phyloP scores from a whole-genome alignment of 1,140 invertebrate genomes.

The Thereuonema tuberculata region DNA sequence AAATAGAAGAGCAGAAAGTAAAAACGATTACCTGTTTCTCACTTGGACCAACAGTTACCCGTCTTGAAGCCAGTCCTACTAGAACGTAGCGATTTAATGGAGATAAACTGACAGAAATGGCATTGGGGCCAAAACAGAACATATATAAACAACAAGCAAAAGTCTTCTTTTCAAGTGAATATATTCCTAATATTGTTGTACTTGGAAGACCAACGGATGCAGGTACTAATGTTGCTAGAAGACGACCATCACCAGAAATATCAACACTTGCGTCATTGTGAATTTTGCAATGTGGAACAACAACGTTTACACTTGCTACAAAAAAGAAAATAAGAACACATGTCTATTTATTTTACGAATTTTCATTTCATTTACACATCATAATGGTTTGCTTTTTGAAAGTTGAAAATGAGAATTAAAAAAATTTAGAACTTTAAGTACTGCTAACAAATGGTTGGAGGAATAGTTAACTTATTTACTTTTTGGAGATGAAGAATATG shows the following conservation, averaged over 20 bases:
- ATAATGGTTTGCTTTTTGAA: slow-evolving; percentile 60
- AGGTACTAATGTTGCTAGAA: slow-evolving; percentile 56
- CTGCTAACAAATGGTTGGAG: too few species aligned
- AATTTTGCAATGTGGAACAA: slow-evolving; percentile 65
- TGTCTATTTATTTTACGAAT: slow-evolving; percentile 60
- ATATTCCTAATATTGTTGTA: slow-evolving; percentile 55
- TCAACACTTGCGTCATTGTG: slow-evolving; percentile 77
- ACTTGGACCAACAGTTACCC: slow-evolving; percentile 27
- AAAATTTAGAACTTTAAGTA: too few species aligned
- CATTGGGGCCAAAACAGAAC: slow-evolving; percentile 56
- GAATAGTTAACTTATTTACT: too few species aligned
- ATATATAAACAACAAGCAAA: slow-evolving; percentile 61
- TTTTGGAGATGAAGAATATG: too few species aligned
- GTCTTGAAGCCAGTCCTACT: slow-evolving; percentile 55
- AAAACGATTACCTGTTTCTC: slow-evolving; percentile 32
- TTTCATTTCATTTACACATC: slow-evolving; percentile 55
- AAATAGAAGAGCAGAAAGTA: too few species aligned
- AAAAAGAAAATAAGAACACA: slow-evolving; percentile 32
- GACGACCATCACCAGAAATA: slow-evolving; percentile 61
- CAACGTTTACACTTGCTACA: slow-evolving; percentile 55
- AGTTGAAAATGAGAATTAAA: too few species aligned
- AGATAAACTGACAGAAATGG: slow-evolving; percentile 66
- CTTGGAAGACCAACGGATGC: slow-evolving; percentile 35
- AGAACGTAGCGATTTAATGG: slow-evolving; percentile 58
- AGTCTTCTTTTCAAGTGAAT: slow-evolving; percentile 54